phyloP scores from a whole-genome alignment of 2,888 invertebrate genomes.

The Nineta flava region DNA sequence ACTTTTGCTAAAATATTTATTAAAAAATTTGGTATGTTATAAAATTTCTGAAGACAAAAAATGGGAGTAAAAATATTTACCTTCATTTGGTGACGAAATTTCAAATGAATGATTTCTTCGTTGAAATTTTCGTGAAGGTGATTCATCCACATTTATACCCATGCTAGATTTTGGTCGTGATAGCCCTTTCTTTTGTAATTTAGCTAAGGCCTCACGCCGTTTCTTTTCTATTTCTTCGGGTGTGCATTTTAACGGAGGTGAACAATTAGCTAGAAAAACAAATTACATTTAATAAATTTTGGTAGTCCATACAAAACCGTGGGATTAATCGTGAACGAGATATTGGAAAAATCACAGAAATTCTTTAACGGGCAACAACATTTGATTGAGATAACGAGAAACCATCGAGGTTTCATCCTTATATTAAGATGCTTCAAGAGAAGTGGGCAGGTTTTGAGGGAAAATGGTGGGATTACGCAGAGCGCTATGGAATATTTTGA shows the following conservation, averaged over 20 bases:
- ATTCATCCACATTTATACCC: background rate
- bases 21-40: background rate
- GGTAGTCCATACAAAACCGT: too few species aligned
- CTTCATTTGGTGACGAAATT: background rate
- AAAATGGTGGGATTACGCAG: too few species aligned
- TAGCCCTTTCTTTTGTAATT: slow-evolving; percentile 33
- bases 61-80: background rate
- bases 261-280: slow-evolving; percentile 9
- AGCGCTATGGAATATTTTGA: too few species aligned
- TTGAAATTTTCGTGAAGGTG: background rate
- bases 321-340: too few species aligned
- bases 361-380: too few species aligned
- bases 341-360: too few species aligned
- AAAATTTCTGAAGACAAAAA: too few species aligned
- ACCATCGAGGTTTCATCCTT: too few species aligned
- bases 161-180: slow-evolving; percentile 8
- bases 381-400: too few species aligned
- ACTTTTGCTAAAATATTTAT: background rate
- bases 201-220: slow-evolving; percentile 40
- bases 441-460: too few species aligned
- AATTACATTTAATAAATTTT: background rate
- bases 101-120: slow-evolving; percentile 3
- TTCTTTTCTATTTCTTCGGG: slow-evolving; percentile 46
- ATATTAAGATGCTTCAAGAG: too few species aligned
- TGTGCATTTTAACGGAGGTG: slow-evolving; percentile 33